Evolutionary conservation across 2,888 invertebrate genomes (phyloP).

Genomic region (Lycophotia porphyrea): DNA sequence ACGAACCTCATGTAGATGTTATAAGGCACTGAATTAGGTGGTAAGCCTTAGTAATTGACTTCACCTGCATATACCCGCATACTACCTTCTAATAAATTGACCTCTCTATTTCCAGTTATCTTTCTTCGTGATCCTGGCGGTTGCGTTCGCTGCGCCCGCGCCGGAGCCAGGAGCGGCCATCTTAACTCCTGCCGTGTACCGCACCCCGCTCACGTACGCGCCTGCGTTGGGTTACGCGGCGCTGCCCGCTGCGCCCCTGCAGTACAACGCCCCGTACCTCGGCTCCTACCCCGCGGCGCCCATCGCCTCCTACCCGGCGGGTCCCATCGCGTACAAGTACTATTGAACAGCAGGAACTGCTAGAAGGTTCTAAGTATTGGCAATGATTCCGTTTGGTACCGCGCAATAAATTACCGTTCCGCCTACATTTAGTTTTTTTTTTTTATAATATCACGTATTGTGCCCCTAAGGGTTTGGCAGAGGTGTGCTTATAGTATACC

Average conservation of each 20-base stretch:
- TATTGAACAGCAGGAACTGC: slow-evolving; percentile 61
- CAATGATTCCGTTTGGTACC: slow-evolving; percentile 42
- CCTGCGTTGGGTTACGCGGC: slow-evolving; percentile 65
- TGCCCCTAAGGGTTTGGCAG: neutral
- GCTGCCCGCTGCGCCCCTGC: slow-evolving; percentile 60
- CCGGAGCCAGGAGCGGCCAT: slow-evolving; percentile 69
- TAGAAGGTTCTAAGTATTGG: slow-evolving; percentile 22
- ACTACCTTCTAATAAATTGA: neutral
- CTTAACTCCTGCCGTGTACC: slow-evolving; percentile 61
- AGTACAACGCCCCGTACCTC: slow-evolving; percentile 56
- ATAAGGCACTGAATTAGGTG: neutral
- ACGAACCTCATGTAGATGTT: neutral
- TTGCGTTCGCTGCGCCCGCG: slow-evolving; percentile 74
- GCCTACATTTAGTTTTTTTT: slow-evolving; percentile 65
- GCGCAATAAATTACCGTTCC: slow-evolving; percentile 72
- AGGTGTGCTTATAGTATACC: neutral
- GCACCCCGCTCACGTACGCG: slow-evolving; percentile 64
- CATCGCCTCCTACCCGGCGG: slow-evolving; percentile 64
- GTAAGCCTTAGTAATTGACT: neutral
- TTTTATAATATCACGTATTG: slow-evolving; percentile 10
- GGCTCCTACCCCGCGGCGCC: slow-evolving; percentile 55
- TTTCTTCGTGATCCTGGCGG: slow-evolving; percentile 71
- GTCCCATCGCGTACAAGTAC: slow-evolving; percentile 71
- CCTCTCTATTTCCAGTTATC: slow-evolving; percentile 67
- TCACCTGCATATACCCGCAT: neutral